Evolutionary conservation across 2,113 vertebrate genomes (phyloP), one percentile per base, ranked within the genome.

Genomic region (Nycticryphes semicollaris): DNA sequence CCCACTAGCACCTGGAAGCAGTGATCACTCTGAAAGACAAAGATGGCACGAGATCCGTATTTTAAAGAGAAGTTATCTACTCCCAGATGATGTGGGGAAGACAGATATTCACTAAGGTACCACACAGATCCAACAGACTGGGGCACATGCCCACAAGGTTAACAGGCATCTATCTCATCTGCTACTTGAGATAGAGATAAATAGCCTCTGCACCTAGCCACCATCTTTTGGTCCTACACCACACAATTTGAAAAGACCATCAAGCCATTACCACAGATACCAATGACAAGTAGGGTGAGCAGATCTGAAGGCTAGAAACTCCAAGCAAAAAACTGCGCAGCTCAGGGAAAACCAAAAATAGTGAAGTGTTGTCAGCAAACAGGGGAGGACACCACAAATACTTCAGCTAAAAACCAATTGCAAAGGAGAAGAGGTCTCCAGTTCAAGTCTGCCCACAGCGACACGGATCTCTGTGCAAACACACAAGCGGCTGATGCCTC

Each of bases 281-380:
- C n/a, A 68, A n/a, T 8, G 19, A 68, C 43, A 89, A 78, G 37
- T 2, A 87, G 25, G 28, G 31, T 1, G 4, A 87, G 18, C 4
- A 68, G 51, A 79, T 56, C 68, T 51, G 33, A 79, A 93, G 35
- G 27, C 62, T 50, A 87, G 57, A 94, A 87, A 85, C 37, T 59
- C 33, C 0, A 1, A 76, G 27, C 14, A 35, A 84, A 94, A 93
- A 94, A 72, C 25, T 23, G 56, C 0, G 0, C 28, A 78, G n/a
- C 51, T 82, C 47, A 67, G 48, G n/a, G 7, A 56, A 75, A 90
- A 89, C 33, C 22, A 89, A 84, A 95, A 94, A 89, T 30, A 93
- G 47, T 7, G 8, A 87, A 84, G 35, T 68, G 17, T 27, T 84
- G 87, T 60, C 87, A 93, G 66, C 63, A 87, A 87, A 79, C 18